These are phyloP conservation scores for Euclidia mi DNA, from an alignment of 2,888 invertebrate species.

Conservation along the genomic window DNA sequence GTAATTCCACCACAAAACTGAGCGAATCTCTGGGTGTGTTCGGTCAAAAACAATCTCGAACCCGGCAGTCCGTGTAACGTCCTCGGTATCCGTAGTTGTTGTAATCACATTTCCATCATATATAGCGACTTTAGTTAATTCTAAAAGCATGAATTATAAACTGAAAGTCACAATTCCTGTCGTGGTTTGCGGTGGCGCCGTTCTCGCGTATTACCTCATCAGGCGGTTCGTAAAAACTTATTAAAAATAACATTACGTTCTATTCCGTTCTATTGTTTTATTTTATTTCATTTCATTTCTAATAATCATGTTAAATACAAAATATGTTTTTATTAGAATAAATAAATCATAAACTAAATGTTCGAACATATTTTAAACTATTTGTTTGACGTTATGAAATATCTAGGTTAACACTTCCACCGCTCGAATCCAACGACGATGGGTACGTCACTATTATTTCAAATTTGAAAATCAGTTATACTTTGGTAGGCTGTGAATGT, in stretches of 20 bases:
- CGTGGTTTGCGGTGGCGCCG: constrained; percentile 88
- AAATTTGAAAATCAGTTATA: constrained; percentile 52
- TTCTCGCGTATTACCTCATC: constrained; percentile 88
- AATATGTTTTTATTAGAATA: constrained; percentile 1
- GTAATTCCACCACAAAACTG: constrained; percentile 84
- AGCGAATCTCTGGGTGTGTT: constrained; percentile 86
- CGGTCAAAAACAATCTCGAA: constrained; percentile 72
- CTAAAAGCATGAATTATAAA: constrained; percentile 84
- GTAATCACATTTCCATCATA: constrained; percentile 52
- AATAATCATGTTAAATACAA: constrained; percentile 1
- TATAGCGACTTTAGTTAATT: constrained; percentile 62
- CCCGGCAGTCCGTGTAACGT: constrained; percentile 74
- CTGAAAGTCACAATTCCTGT: constrained; percentile 86
- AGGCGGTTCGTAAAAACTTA: constrained; percentile 83
- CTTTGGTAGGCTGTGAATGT: constrained; percentile 25
- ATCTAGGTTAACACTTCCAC: constrained; percentile 56
- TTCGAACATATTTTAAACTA: constrained; percentile 28
- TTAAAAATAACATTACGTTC: constrained; percentile 37
- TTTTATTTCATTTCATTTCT: constrained; percentile 4
- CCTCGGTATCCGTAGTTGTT: constrained; percentile 66
- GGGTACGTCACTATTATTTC: constrained; percentile 76
- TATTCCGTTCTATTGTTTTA: constrained; percentile 14
- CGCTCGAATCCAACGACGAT: constrained; percentile 64
- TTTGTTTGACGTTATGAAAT: constrained; percentile 41
- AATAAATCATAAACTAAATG: constrained; percentile 7